A percentile compares a stretch with the other conserved stretches of the same genome.
These are phyloP conservation scores for Pyralis farinalis DNA, from an alignment of 2,888 invertebrate species.

Conservation along the genomic window DNA sequence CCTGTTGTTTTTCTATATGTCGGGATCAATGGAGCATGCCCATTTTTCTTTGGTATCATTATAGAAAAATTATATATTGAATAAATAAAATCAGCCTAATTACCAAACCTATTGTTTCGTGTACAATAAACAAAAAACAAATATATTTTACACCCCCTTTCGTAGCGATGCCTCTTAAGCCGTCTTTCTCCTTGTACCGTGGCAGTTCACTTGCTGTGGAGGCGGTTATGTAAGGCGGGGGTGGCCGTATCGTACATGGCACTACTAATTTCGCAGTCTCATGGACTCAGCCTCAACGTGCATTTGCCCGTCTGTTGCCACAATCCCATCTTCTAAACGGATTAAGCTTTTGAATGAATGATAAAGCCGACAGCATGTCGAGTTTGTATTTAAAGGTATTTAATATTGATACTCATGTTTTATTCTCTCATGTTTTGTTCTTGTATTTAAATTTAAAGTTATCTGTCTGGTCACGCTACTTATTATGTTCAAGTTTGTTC, in stretches of 20 bases:
- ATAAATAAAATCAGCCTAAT: too few species aligned
- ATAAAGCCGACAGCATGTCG: slow-evolving; percentile 31
- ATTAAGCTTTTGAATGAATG: slow-evolving; percentile 45
- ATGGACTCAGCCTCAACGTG: slow-evolving; percentile 37
- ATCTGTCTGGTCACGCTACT: too few species aligned
- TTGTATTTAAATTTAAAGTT: too few species aligned
- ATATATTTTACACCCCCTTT: too few species aligned
- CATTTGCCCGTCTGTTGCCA: slow-evolving; percentile 37
- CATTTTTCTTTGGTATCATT: too few species aligned
- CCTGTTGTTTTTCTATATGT: too few species aligned
- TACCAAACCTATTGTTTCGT: too few species aligned
- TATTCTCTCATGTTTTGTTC: too few species aligned
- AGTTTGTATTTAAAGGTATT: slow-evolving; percentile 14
- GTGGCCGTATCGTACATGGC: slow-evolving; percentile 36
- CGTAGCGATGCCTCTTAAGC: background rate
- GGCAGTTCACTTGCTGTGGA: background rate
- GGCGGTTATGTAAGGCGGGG: slow-evolving; percentile 28
- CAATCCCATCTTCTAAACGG: slow-evolving; percentile 45
- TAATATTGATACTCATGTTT: background rate
- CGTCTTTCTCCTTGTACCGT: background rate
- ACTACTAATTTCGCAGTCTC: slow-evolving; percentile 64
- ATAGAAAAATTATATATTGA: too few species aligned
- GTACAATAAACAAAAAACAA: too few species aligned
- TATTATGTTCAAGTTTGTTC: too few species aligned
- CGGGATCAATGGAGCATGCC: too few species aligned